These are phyloP conservation scores for Hypolimnas misippus DNA, from an alignment of 2,888 invertebrate genomes.

Conservation along the genomic window DNA sequence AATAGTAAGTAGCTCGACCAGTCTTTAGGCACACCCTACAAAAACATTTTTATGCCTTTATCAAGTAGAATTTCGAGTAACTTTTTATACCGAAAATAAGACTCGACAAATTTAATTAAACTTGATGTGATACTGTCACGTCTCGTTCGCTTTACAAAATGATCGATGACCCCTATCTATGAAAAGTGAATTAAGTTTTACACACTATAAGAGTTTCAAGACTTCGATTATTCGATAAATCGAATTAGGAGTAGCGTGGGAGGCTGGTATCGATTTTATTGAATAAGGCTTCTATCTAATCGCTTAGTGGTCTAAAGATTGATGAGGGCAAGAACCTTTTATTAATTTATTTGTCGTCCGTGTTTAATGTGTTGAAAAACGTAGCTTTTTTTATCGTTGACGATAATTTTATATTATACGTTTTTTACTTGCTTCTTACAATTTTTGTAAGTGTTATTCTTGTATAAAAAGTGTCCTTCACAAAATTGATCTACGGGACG, in stretches of 20 bases:
- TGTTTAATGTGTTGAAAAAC: background rate
- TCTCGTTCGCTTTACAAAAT: conserved; percentile 45
- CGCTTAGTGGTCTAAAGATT: conserved; percentile 72
- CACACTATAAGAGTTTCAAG: conserved; percentile 44
- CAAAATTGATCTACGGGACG: no score
- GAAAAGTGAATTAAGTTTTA: conserved; percentile 52
- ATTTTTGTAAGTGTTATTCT: no score
- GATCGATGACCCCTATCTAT: conserved; percentile 62
- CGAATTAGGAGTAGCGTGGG: conserved; percentile 57
- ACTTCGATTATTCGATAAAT: conserved; percentile 48
- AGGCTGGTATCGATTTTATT: conserved; percentile 62
- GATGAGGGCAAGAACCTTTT: conserved; percentile 63
- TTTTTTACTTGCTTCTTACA: no score
- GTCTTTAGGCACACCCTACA: background rate
- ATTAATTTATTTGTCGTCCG: conserved; percentile 51
- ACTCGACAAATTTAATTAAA: conserved; percentile 28
- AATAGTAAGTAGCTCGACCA: background rate
- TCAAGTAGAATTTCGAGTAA: background rate
- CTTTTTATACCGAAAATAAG: background rate
- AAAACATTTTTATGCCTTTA: background rate
- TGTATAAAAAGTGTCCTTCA: no score
- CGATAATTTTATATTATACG: background rate
- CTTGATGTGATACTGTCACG: conserved; percentile 21
- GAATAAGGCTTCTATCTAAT: conserved; percentile 70
- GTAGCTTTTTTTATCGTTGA: background rate